These are phyloP conservation scores for Triplophysa siluroides DNA, from an alignment of 2,113 vertebrate genomes.

Conservation along the genomic window DNA sequence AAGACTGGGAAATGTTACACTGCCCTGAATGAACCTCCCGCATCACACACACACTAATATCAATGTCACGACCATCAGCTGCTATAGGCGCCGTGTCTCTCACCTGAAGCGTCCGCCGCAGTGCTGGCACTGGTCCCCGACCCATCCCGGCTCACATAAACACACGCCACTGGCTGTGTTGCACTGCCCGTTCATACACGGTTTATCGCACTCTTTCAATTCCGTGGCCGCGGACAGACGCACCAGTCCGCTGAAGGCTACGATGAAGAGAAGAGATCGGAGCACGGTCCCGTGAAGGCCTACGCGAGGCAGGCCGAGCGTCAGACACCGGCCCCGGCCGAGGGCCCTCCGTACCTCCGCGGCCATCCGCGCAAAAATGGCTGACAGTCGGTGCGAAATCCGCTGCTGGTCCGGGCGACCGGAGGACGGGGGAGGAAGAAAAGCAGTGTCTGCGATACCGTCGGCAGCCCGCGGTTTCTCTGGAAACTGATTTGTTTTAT, in stretches of 20 bases:
- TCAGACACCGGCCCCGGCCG: constrained; percentile 61
- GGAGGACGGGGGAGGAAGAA: neutral
- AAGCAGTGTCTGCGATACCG: neutral
- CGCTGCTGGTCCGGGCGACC: neutral
- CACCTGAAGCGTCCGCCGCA: constrained; percentile 96
- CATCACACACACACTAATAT: neutral
- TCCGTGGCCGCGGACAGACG: constrained; percentile 68
- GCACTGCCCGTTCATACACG: constrained; percentile 89
- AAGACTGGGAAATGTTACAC: neutral
- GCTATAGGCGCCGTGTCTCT: constrained; percentile 42
- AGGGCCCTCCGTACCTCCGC: constrained; percentile 66
- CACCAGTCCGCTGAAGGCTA: constrained; percentile 60
- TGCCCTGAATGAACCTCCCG: neutral
- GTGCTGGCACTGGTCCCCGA: constrained; percentile 96
- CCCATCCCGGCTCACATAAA: constrained; percentile 88
- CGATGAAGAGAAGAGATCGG: constrained; percentile 63
- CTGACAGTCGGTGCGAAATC: constrained; percentile 49
- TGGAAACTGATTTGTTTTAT: constrained; percentile 32
- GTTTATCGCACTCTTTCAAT: constrained; percentile 89
- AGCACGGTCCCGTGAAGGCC: constrained; percentile 44
- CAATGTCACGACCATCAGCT: constrained; percentile 27
- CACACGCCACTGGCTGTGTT: constrained; percentile 82
- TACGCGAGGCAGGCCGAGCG: constrained; percentile 52
- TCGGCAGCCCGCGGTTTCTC: constrained; percentile 5
- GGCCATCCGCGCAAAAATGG: constrained; percentile 73